Evolutionary conservation across 2,888 invertebrate genomes (phyloP).

Genomic region (Ernsta delagoae): DNA sequence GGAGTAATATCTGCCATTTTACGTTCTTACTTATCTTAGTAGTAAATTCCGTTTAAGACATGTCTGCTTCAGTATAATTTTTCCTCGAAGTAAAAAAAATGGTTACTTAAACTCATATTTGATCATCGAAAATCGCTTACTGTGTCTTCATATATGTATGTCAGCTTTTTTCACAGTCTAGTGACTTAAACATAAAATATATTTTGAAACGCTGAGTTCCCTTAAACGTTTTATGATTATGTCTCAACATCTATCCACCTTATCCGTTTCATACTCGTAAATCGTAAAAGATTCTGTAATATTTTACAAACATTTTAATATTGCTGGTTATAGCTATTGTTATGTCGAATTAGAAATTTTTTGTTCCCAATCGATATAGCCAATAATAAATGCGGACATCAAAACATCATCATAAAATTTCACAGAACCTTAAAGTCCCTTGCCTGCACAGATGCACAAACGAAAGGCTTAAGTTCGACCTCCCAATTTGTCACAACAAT

Average conservation of each 20-base stretch:
- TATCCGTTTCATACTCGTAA: background rate
- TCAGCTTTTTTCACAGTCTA: constrained; percentile 33
- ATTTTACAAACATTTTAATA: background rate
- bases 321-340: background rate
- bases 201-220: constrained; percentile 17
- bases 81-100: background rate
- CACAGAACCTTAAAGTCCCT: constrained; percentile 55
- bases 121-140: constrained; percentile 18
- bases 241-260: background rate
- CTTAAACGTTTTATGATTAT: constrained; percentile 15
- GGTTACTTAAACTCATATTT: background rate
- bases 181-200: constrained; percentile 15
- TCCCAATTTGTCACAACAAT: constrained; percentile 81
- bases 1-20: background rate
- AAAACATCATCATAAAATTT: constrained; percentile 39
- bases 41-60: background rate
- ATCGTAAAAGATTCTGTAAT: background rate
- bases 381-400: constrained; percentile 1
- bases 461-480: constrained; percentile 72
- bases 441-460: constrained; percentile 63
- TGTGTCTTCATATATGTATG: constrained; percentile 18
- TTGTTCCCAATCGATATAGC: background rate
- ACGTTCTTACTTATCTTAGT: background rate
- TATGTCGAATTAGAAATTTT: background rate
- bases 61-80: background rate